These are phyloP conservation scores for Misgurnus mizolepis DNA, from an alignment of 2,113 vertebrate genomes.

Conservation along the genomic window DNA sequence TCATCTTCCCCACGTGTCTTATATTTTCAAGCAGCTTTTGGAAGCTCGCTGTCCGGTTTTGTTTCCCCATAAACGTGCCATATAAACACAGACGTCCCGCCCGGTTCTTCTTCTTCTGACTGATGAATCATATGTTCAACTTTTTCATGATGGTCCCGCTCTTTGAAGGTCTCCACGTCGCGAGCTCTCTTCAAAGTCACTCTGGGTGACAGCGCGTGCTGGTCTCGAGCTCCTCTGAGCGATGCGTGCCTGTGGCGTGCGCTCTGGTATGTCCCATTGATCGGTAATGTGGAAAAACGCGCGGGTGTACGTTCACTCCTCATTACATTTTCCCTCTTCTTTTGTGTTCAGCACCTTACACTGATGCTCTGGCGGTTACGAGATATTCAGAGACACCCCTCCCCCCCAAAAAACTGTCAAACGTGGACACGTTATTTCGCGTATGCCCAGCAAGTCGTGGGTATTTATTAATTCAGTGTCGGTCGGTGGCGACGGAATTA, in stretches of 20 bases:
- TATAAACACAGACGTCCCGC: neutral
- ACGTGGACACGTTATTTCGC: neutral
- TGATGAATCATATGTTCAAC: constrained; percentile 2
- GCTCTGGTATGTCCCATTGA: constrained; percentile 48
- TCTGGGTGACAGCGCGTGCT: constrained; percentile 28
- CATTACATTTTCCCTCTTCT: constrained; percentile 12
- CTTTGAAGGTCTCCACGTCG: neutral
- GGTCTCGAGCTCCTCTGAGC: constrained; percentile 16
- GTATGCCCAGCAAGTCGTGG: constrained; percentile 8
- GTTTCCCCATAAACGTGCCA: constrained; percentile 10
- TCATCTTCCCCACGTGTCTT: neutral
- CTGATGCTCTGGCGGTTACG: neutral
- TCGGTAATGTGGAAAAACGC: neutral
- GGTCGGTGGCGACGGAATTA: constrained; percentile 1
- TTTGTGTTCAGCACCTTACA: constrained; percentile 38
- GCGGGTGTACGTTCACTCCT: constrained; percentile 11
- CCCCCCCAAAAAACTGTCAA: constrained; percentile 10
- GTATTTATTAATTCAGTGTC: neutral
- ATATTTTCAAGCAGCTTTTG: neutral
- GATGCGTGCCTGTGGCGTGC: constrained; percentile 21
- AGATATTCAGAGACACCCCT: neutral
- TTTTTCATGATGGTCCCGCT: neutral
- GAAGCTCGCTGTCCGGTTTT: neutral
- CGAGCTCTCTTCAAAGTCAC: constrained; percentile 34
- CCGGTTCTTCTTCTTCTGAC: constrained; percentile 7